Evolutionary conservation across 2,797 vertebrate species (phyloP), one percentile per base, ranked within the genome.

Genomic region (Coranthus polyacanthus): DNA sequence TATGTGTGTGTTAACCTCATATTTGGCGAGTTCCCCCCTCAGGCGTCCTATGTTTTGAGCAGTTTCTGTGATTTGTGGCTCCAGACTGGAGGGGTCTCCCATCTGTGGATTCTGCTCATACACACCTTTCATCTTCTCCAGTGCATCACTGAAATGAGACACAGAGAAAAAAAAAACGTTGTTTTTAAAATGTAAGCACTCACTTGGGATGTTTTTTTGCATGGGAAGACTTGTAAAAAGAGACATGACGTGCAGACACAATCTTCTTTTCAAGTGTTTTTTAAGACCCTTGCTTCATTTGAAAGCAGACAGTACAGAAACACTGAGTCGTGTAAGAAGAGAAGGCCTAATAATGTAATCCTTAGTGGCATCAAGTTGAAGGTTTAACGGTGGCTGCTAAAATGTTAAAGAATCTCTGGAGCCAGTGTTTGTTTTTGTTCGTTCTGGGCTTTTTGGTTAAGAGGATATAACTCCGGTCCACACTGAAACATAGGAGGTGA

Each of bases 51-150:
- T 94, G 83, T 94, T 96, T 75, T 93, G 94, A 75, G 94, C 83
- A 0, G 96, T 97, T 80, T 98, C 94, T 29, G 92, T 89, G 88
- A 99, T 94, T 92, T 96, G 96, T 47, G 97, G 96, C 77, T 97
- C 95, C 91, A 99, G 92, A 72, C 96, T 96, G 85, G 93, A 78
- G 11, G 97, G 95, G 80, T 99, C 96, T 41, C 97, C 98, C 93
- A 98, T 94, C 83, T 96, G 95, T 15, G 95, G 92, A 82, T 95
- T 98, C 89, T 96, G 94, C 87, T 96, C 95, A 63, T 99, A 99
- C 38, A 98, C 97, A 32, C 95, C 96, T 90, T 95, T 98, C 98
- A 99, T 98, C 94, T 96, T 99, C 87, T 95, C 95, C 82, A 99
- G 93, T 0, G 96, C 98, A 7, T 98, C 97, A 77, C 97, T 97